Evolutionary conservation across 2,888 invertebrate genomes (phyloP).

Genomic region (Cylindroiulus punctatus): DNA sequence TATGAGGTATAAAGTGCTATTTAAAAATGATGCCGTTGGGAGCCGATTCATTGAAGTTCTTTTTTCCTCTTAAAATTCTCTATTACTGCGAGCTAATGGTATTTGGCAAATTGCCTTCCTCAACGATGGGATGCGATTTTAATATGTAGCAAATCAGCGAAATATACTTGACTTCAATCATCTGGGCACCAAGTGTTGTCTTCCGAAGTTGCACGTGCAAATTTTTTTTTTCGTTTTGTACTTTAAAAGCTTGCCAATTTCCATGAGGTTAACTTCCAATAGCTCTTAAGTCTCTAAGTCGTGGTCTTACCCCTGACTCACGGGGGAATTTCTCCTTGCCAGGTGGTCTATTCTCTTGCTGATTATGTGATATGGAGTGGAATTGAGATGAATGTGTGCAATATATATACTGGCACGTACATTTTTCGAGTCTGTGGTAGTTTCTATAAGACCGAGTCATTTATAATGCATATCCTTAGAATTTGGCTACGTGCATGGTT

Average conservation of each 20-base stretch:
- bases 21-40: neutral
- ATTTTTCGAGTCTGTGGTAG: neutral
- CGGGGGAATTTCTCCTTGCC: neutral
- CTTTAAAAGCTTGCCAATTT: neutral
- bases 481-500: constrained; percentile 18
- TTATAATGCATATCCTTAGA: neutral
- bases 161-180: neutral
- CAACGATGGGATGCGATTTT: neutral
- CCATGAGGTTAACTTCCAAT: neutral
- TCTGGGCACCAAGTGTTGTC: neutral
- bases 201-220: neutral
- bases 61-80: neutral
- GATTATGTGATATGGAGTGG: neutral
- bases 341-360: neutral
- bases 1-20: neutral
- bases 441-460: neutral
- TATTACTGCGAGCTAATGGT: too few relatives aligned
- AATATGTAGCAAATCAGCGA: neutral
- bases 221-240: neutral
- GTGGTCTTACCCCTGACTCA: neutral
- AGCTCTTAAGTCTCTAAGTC: neutral
- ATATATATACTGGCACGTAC: neutral
- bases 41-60: neutral
- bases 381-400: constrained; percentile 3
- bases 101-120: neutral